Evolutionary conservation across 37 sponge, comb jelly and placozoan species (phyloP).

Genomic region (Eunapius fragilis): DNA sequence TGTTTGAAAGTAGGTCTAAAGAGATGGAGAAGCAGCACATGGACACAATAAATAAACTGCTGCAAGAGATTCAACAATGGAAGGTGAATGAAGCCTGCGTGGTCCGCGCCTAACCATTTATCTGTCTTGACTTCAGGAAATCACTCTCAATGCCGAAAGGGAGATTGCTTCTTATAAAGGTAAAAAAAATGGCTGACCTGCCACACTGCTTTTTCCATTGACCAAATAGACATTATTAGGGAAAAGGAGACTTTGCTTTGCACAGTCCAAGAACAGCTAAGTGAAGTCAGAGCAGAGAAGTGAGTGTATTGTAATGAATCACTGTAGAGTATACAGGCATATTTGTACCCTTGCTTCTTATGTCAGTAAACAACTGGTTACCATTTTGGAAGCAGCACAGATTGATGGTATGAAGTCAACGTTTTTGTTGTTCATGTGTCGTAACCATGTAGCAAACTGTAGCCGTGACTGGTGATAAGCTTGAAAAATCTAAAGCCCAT

Average conservation of each 20-base stretch:
- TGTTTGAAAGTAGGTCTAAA: not conserved
- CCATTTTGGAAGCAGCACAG: constrained; percentile 19
- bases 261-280: not conserved
- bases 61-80: constrained; percentile 15
- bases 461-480: constrained; percentile 26
- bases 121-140: constrained; percentile 3
- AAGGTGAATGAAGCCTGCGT: constrained; percentile 10
- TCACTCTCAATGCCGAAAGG: not conserved
- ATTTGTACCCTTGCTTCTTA: not conserved
- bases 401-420: constrained; percentile 12
- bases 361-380: constrained; percentile 26
- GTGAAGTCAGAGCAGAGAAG: not conserved
- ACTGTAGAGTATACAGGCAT: not conserved
- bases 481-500: not conserved
- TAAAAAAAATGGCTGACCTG: not conserved
- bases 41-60: not conserved
- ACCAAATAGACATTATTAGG: not conserved
- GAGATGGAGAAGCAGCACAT: constrained; percentile 1
- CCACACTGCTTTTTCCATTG: not conserved
- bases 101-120: not conserved
- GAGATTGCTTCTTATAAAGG: constrained; percentile 27
- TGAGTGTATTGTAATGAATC: not conserved
- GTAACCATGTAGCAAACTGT: not conserved
- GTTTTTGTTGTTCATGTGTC: not conserved
- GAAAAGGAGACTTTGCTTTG: not conserved